Percentiles rank a stretch among this genome's conserved stretches.
Evolutionary conservation across 2,113 vertebrate species (phyloP).

Genomic region (Callocephalon fimbriatum): DNA sequence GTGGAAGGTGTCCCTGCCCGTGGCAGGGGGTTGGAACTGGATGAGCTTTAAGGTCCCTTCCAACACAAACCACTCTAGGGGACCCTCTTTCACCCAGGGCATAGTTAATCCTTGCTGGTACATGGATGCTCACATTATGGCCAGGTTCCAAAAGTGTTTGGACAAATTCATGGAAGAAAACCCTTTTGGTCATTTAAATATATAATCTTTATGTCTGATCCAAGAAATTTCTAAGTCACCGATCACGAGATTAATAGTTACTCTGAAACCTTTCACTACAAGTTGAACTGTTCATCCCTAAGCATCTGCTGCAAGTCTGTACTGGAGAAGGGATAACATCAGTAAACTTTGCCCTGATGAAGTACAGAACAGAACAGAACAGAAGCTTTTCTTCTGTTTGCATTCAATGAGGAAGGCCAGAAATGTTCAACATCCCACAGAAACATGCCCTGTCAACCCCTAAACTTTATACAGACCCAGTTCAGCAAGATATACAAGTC

Average conservation of each 20-base stretch:
- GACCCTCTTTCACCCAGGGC: not conserved
- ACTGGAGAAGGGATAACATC: not conserved
- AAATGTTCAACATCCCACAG: not conserved
- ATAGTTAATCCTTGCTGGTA: not conserved
- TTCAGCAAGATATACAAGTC: not conserved
- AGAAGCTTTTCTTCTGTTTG: not conserved
- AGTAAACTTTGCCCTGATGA: not conserved
- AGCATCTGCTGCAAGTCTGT: not conserved
- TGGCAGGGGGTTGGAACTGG: too few relatives aligned
- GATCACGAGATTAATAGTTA: not conserved
- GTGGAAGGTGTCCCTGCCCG: too few relatives aligned
- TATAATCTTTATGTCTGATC: not conserved
- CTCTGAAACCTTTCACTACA: not conserved
- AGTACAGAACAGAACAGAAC: too few relatives aligned
- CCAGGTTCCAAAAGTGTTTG: not conserved
- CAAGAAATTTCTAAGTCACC: too few relatives aligned
- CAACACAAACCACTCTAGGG: too few relatives aligned
- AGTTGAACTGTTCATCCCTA: not conserved
- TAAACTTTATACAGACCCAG: not conserved
- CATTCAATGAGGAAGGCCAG: not conserved
- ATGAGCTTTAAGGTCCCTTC: too few relatives aligned
- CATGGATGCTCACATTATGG: rapidly evolving
- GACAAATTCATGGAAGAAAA: not conserved
- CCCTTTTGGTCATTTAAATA: not conserved
- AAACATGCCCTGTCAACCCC: not conserved